These are phyloP conservation scores for Leptestheria dahalacensis DNA, from an alignment of 1,140 invertebrate species.

Conservation along the genomic window DNA sequence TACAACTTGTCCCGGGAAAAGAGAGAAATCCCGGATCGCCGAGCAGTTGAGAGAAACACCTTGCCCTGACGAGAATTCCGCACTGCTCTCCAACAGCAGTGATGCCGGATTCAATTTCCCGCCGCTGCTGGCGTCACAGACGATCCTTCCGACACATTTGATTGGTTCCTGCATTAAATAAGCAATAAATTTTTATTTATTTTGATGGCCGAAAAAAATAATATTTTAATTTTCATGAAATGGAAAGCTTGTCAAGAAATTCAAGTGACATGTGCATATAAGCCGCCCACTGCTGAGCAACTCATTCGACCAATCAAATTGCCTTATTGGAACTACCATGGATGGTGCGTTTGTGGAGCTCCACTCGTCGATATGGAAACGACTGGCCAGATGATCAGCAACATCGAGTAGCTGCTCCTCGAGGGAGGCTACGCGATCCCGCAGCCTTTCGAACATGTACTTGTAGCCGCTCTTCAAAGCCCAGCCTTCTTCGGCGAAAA, in stretches of 20 bases:
- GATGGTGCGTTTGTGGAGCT: not conserved
- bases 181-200: not conserved
- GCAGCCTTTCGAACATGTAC: slow-evolving; percentile 40
- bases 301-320: too few relatives aligned
- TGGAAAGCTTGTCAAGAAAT: not conserved
- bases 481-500: slow-evolving; percentile 15
- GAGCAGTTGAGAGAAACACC: slow-evolving; percentile 40
- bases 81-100: slow-evolving; percentile 46
- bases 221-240: not conserved
- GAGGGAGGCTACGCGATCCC: slow-evolving; percentile 30
- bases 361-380: slow-evolving; percentile 1
- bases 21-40: slow-evolving; percentile 46
- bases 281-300: too few relatives aligned
- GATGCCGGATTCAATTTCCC: slow-evolving; percentile 50
- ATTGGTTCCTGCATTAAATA: slow-evolving; percentile 26
- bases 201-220: too few relatives aligned
- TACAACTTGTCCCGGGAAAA: slow-evolving; percentile 75
- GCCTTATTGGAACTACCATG: too few relatives aligned
- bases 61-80: slow-evolving; percentile 24
- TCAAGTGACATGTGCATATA: too few relatives aligned
- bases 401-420: slow-evolving; percentile 21
- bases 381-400: not conserved
- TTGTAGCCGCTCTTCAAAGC: slow-evolving; percentile 20
- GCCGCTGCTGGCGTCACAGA: slow-evolving; percentile 43
- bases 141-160: slow-evolving; percentile 43